phyloP scores from a whole-genome alignment of 2,797 vertebrate genomes.

The Megalops cyprinoides region DNA sequence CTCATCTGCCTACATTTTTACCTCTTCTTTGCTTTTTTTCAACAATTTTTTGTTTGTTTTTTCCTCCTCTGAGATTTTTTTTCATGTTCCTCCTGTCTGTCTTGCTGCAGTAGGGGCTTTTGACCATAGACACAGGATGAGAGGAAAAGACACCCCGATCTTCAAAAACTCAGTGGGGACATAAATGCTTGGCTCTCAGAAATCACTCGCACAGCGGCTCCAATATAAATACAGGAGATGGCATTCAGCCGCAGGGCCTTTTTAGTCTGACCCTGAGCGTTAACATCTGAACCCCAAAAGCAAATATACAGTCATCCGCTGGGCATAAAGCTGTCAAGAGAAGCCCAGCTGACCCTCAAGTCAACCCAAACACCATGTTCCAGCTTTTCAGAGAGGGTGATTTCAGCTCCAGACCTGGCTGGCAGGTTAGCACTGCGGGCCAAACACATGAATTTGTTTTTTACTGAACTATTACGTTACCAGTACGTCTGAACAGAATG shows the following conservation, averaged over 20 bases:
- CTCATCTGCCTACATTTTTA: slow-evolving; percentile 26
- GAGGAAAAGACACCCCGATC: slow-evolving; percentile 49
- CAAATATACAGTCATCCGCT: slow-evolving; percentile 17
- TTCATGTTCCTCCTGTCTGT: neutral
- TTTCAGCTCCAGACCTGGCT: neutral
- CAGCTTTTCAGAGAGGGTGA: neutral
- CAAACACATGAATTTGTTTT: neutral
- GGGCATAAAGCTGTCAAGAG: slow-evolving; percentile 11
- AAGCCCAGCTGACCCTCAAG: neutral
- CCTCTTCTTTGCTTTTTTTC: slow-evolving; percentile 25
- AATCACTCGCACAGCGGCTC: neutral
- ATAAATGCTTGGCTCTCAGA: slow-evolving; percentile 40
- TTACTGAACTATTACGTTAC: neutral
- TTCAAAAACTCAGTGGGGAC: slow-evolving; percentile 60
- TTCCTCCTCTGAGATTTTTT: slow-evolving; percentile 13
- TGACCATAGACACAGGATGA: too few relatives aligned
- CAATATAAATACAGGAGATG: slow-evolving; percentile 9
- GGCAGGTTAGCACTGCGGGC: neutral
- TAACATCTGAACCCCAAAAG: slow-evolving; percentile 10
- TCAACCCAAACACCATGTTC: neutral
- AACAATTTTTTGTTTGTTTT: slow-evolving; percentile 11
- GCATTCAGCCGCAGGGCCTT: neutral
- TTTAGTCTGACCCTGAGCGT: neutral
- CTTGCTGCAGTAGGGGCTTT: slow-evolving; percentile 45
- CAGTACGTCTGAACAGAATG: neutral